Percentiles rank a stretch among this genome's conserved stretches.
Evolutionary conservation across 2,113 vertebrate species (phyloP).

Genomic region (Rhynchomys soricoides): DNA sequence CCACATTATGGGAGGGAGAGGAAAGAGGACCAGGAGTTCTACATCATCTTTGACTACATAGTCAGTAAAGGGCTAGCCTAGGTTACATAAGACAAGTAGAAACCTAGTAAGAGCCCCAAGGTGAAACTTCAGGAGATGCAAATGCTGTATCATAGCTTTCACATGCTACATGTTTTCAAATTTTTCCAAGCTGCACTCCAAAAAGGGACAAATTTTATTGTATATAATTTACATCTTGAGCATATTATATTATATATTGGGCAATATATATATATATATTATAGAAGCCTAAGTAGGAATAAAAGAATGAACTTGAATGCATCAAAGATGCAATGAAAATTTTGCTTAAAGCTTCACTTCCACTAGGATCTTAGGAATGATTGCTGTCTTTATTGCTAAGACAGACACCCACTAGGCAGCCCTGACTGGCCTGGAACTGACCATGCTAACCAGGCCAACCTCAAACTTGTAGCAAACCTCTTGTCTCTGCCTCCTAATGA

Average conservation of each 20-base stretch:
- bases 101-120: not conserved
- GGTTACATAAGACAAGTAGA: not conserved
- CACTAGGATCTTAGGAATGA: not conserved
- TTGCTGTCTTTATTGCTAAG: not conserved
- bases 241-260: too few relatives aligned
- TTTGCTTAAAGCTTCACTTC: not conserved
- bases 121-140: not conserved
- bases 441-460: not conserved
- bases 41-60: not conserved
- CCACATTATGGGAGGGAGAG: not conserved
- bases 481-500: not conserved
- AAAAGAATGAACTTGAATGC: not conserved
- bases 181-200: not conserved
- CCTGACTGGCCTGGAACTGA: not conserved
- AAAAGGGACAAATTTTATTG: not conserved
- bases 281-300: not conserved
- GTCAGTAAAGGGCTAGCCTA: not conserved
- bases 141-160: not conserved
- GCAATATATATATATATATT: too few relatives aligned
- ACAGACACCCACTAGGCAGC: not conserved
- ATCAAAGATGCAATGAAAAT: not conserved
- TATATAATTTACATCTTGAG: conserved; percentile 1
- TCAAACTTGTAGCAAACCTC: not conserved
- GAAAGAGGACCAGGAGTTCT: not conserved
- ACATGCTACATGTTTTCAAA: conserved; percentile 20